Conservation (phyloP, 2,888 invertebrate genomes). For the Cryptosula pallasiana region DNA sequence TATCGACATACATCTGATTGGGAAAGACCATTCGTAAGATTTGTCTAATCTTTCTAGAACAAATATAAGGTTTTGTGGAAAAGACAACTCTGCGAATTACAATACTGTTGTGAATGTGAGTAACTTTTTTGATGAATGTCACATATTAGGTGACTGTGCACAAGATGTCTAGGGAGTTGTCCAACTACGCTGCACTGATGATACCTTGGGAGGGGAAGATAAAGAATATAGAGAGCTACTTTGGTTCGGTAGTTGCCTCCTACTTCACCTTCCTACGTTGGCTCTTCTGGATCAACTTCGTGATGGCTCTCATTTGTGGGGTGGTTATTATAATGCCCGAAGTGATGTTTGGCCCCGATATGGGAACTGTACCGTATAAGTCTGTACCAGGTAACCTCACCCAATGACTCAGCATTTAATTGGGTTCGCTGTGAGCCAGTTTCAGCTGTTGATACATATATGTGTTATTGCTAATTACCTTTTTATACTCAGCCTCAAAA, state of each 20-base stretch:
- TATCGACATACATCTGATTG: no score
- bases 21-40: no score
- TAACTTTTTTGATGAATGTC: no score
- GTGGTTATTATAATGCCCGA: constrained; percentile 91
- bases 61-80: no score
- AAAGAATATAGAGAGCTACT: constrained; percentile 93
- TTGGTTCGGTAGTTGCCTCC: constrained; percentile 94
- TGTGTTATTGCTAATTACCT: no score
- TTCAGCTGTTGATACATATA: no score
- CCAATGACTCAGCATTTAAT: no score
- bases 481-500: no score
- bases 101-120: no score
- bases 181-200: constrained; percentile 77
- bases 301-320: constrained; percentile 74
- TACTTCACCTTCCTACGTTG: constrained; percentile 95
- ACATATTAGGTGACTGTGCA: constrained; percentile 60
- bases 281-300: constrained; percentile 93
- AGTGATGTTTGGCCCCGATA: constrained; percentile 58
- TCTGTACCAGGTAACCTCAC: constrained; percentile 19
- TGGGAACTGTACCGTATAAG: constrained; percentile 30
- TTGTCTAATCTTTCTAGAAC: no score
- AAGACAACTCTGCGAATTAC: no score
- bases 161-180: constrained; percentile 73
- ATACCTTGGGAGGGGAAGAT: constrained; percentile 94
- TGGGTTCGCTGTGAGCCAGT: no score